These are phyloP conservation scores for Triplophysa tibetana DNA, from an alignment of 2,113 vertebrate species.

Conservation along the genomic window DNA sequence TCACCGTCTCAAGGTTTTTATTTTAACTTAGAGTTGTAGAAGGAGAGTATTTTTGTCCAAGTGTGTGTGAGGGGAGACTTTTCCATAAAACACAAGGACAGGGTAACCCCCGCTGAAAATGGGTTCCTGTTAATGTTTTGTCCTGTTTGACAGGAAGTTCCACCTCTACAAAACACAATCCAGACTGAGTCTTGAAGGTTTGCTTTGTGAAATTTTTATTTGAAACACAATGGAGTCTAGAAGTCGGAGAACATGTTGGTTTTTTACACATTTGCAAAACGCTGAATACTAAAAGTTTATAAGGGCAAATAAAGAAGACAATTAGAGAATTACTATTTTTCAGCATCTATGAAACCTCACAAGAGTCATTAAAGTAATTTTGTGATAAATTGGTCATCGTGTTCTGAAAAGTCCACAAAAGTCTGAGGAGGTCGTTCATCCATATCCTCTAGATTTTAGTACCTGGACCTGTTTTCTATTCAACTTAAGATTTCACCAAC, in stretches of 20 bases:
- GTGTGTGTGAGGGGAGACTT: conserved; percentile 7
- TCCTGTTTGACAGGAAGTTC: conserved; percentile 44
- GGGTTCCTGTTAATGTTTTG: conserved; percentile 51
- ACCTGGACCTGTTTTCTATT: neutral
- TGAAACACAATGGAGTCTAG: no score
- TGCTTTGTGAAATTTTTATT: no score
- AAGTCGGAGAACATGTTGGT: no score
- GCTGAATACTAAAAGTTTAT: no score
- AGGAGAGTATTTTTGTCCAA: neutral
- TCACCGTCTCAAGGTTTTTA: neutral
- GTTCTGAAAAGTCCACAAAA: no score
- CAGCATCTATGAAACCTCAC: no score
- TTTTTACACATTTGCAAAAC: no score
- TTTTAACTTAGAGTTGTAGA: neutral
- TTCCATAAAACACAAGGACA: conserved; percentile 28
- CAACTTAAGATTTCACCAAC: neutral
- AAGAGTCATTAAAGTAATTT: no score
- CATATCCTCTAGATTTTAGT: neutral
- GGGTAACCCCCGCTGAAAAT: conserved; percentile 41
- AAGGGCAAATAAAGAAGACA: no score
- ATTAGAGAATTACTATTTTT: no score
- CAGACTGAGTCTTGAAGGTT: neutral
- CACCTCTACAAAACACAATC: conserved; percentile 37
- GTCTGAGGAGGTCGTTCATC: no score
- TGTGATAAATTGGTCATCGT: no score